Evolutionary conservation across 2,797 vertebrate species (phyloP).

Genomic region (Falco naumanni): DNA sequence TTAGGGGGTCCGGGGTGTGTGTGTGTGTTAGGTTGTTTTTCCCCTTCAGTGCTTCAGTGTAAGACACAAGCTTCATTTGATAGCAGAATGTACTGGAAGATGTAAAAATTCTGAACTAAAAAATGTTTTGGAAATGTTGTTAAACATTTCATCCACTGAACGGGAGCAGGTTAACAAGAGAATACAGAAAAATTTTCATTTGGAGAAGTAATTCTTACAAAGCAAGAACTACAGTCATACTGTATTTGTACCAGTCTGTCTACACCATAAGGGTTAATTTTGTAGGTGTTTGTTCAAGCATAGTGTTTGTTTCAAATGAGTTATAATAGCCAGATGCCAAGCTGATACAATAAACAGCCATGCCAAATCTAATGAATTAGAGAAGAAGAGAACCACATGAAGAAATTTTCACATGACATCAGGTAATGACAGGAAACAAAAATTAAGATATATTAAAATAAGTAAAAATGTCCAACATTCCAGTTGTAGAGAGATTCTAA

Average conservation of each 20-base stretch:
- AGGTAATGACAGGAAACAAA: constrained; percentile 73
- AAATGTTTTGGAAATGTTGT: not conserved
- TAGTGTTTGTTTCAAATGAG: constrained; percentile 56
- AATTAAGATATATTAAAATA: constrained; percentile 43
- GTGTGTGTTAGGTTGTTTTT: not conserved
- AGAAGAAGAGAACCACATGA: constrained; percentile 58
- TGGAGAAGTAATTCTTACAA: constrained; percentile 18
- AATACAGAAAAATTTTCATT: constrained; percentile 2
- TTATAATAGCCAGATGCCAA: constrained; percentile 71
- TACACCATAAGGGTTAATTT: constrained; percentile 54
- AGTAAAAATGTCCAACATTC: not conserved
- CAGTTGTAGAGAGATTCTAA: constrained; percentile 26
- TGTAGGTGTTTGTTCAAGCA: not conserved
- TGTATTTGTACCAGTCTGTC: constrained; percentile 3
- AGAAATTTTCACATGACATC: constrained; percentile 71
- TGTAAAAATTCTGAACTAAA: not conserved
- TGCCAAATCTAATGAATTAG: constrained; percentile 72
- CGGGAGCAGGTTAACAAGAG: not conserved
- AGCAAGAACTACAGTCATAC: constrained; percentile 6
- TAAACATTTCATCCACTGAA: not conserved
- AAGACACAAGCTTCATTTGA: not conserved
- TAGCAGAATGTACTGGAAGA: not conserved
- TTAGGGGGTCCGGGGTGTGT: too few relatives aligned
- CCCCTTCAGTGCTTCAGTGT: rapidly evolving
- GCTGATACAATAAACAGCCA: constrained; percentile 71